These are phyloP conservation scores for Megaleporinus macrocephalus DNA, from an alignment of 2,113 vertebrate genomes.

Conservation along the genomic window DNA sequence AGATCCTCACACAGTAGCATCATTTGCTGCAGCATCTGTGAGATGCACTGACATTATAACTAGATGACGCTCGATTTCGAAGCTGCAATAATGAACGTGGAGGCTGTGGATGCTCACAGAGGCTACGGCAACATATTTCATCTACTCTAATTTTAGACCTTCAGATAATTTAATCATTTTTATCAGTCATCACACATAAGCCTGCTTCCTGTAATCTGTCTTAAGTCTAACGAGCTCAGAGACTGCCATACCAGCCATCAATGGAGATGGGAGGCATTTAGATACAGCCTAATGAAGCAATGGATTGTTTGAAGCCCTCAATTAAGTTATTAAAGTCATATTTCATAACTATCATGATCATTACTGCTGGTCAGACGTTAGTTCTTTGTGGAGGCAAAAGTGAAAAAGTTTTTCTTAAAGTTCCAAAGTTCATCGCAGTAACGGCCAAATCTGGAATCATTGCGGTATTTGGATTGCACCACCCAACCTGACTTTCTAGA, in stretches of 20 bases:
- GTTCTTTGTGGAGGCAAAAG: no score
- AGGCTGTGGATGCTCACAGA: background rate
- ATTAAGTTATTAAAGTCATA: constrained; percentile 28
- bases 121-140: background rate
- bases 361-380: background rate
- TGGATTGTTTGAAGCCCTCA: background rate
- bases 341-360: constrained; percentile 36
- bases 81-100: background rate
- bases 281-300: constrained; percentile 5
- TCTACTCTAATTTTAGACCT: no score
- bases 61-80: background rate
- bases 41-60: background rate
- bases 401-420: no score
- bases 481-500: no score
- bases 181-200: no score
- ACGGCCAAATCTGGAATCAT: no score
- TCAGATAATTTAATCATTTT: no score
- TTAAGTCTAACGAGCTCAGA: constrained; percentile 15
- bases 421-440: no score
- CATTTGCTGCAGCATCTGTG: background rate
- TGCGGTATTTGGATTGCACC: no score
- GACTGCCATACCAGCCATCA: background rate
- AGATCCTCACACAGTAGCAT: background rate
- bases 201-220: constrained; percentile 18
- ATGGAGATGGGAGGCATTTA: constrained; percentile 20